Evolutionary conservation across 2,797 vertebrate genomes (phyloP), one percentile per base, ranked within the genome.

Genomic region (Heliangelus exortis): DNA sequence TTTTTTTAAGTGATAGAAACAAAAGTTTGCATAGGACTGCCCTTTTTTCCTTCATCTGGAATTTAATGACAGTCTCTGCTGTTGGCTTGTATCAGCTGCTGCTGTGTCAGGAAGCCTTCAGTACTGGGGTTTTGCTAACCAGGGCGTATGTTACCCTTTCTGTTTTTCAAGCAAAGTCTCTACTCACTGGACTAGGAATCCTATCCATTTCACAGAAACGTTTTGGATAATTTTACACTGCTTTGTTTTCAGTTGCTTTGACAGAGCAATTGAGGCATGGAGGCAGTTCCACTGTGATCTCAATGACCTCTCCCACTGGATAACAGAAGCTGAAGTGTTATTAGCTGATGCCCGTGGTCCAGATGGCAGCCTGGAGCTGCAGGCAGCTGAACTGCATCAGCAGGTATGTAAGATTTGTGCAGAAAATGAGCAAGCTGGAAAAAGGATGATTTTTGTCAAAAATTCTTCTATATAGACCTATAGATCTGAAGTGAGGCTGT

Each of bases 221-320:
- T 4, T 66, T 53, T 15, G 69, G 50, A 3, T 58, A 4, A 29
- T 51, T 73, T 84, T 87, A 43, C 15, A 31, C 50, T 43, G 6
- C 41, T 59, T 87, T 95, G 9, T 83, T 91, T 63, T 47, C 57
- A 98, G 98, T 36, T 90, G 92, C 81, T 99, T 99, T 57, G 99
- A 99, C 51, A 97, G 97, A 16, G 98, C 98, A 0, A 6, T 99
- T 9, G 99, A 99, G 95, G 98, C 97, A 15, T 99, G 99, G 99
- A 98, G 98, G 41, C 98, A 98, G 89, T 99, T 99, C 94, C 99
- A 99, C 87, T 98, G 98, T 54, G 98, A 99, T 80, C 97, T 99
- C 77, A 99, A 97, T 9, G 99, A 99, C 87, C 95, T 99, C 43
- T 98, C 97, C 21, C 99, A 98, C 96, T 99, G 99, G 99, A 84